Evolutionary conservation across 1,140 invertebrate species (phyloP).

Genomic region (Aricia agestis): DNA sequence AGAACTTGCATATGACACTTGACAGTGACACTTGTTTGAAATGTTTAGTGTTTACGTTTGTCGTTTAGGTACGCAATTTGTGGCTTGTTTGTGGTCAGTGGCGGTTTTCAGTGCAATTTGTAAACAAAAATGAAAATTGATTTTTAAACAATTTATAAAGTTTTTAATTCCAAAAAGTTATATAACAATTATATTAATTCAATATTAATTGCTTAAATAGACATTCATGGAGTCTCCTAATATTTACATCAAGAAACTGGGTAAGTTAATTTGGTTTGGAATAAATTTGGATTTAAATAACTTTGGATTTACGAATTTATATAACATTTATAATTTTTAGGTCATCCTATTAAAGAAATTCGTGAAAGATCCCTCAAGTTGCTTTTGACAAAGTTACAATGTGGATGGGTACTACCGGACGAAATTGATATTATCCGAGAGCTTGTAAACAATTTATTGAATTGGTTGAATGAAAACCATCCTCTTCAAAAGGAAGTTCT

Average conservation of each 20-base stretch:
- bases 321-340: constrained; percentile 28
- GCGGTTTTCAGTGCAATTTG: no score
- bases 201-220: no score
- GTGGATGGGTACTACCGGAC: constrained; percentile 62
- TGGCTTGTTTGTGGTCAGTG: no score
- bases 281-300: neutral
- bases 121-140: no score
- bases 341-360: constrained; percentile 63
- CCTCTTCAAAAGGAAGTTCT: constrained; percentile 53
- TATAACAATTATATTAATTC: no score
- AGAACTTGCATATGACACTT: no score
- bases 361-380: constrained; percentile 56
- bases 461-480: constrained; percentile 51
- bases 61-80: no score
- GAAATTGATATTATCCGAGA: constrained; percentile 49
- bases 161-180: no score
- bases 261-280: constrained; percentile 33
- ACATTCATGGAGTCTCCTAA: constrained; percentile 24
- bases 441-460: constrained; percentile 47
- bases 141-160: no score
- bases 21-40: no score
- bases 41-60: no score
- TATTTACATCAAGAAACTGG: constrained; percentile 55
- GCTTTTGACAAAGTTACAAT: constrained; percentile 47
- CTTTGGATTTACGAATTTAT: no score